A percentile compares a stretch with the other conserved stretches of the same genome.
Conservation (phyloP, 2,797 vertebrate genomes). For the Myripristis murdjan region DNA sequence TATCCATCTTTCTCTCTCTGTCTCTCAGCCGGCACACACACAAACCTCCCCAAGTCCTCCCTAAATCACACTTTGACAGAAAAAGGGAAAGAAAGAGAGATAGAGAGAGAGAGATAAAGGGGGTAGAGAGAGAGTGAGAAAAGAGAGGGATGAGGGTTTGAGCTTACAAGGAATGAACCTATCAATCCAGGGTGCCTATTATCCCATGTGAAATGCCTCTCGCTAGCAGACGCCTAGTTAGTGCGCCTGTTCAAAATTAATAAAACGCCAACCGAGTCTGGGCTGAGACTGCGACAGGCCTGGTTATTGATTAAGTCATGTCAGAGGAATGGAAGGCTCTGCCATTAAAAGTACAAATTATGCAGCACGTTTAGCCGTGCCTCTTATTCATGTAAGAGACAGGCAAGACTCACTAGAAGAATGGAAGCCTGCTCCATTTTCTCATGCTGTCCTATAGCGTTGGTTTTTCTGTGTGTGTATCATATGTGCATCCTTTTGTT, state of each 20-base stretch:
- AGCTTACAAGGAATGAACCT: constrained; percentile 87
- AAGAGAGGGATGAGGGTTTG: constrained; percentile 82
- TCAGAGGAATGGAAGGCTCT: constrained; percentile 88
- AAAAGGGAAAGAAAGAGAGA: constrained; percentile 75
- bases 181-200: constrained; percentile 89
- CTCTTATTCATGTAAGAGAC: constrained; percentile 84
- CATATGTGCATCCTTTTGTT: constrained; percentile 74
- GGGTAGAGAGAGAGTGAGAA: constrained; percentile 68
- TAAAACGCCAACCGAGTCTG: constrained; percentile 84
- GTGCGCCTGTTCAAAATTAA: constrained; percentile 89
- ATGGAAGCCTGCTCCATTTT: constrained; percentile 73
- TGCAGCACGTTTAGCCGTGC: constrained; percentile 84
- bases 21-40: constrained; percentile 57
- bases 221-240: constrained; percentile 88
- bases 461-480: constrained; percentile 55
- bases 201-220: constrained; percentile 86
- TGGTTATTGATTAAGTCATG: constrained; percentile 89
- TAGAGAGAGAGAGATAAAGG: constrained; percentile 73
- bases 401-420: constrained; percentile 76
- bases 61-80: constrained; percentile 87
- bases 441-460: constrained; percentile 54
- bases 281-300: constrained; percentile 79
- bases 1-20: constrained; percentile 74
- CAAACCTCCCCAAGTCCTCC: constrained; percentile 68
- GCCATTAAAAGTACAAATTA: constrained; percentile 92